phyloP scores from a whole-genome alignment of 2,113 vertebrate genomes.

The Cairina moschata region DNA sequence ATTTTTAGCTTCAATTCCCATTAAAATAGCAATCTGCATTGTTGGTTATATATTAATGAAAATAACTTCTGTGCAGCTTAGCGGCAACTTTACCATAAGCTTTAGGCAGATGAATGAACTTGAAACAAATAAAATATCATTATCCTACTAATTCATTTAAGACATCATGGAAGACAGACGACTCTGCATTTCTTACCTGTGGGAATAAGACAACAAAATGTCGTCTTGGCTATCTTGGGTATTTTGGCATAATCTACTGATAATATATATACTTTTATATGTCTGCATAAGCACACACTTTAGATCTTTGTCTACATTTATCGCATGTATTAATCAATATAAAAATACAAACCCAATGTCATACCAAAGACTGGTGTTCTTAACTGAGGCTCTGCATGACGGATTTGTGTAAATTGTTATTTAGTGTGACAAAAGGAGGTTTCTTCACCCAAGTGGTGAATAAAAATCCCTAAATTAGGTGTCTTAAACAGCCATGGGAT shows the following conservation, averaged over 20 bases:
- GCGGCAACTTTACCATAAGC: neutral
- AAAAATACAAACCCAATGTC: neutral
- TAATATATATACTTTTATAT: neutral
- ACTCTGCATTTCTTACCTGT: neutral
- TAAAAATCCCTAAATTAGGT: neutral
- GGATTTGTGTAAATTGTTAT: neutral
- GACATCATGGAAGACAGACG: neutral
- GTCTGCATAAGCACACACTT: neutral
- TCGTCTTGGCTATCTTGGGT: neutral
- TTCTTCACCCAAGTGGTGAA: neutral
- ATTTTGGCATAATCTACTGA: neutral
- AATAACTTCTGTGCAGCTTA: neutral
- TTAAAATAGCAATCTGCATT: neutral
- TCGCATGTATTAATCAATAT: neutral
- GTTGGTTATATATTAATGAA: neutral
- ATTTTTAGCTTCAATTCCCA: neutral
- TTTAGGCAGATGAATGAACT: neutral
- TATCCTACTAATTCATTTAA: neutral
- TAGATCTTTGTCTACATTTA: neutral
- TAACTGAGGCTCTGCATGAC: neutral
- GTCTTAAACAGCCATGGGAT: neutral
- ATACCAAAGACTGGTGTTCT: neutral
- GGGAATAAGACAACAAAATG: neutral
- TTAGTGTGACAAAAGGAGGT: neutral
- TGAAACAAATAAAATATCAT: neutral